phyloP scores from a whole-genome alignment of 2,113 vertebrate genomes.

The Lepus americanus region DNA sequence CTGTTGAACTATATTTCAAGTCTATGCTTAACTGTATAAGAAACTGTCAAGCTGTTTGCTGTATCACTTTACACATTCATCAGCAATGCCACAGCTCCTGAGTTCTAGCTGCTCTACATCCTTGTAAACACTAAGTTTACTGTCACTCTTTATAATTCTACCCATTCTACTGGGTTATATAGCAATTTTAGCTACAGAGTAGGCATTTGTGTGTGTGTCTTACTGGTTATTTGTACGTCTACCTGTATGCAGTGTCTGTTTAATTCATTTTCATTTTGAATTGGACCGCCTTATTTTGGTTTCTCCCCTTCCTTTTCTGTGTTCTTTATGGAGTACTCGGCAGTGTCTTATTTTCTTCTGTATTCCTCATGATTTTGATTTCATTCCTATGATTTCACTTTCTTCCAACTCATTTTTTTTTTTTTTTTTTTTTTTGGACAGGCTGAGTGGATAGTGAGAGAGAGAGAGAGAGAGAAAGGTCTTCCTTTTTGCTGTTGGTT shows the following conservation, averaged over 20 bases:
- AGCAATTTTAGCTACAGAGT: background rate
- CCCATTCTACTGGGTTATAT: background rate
- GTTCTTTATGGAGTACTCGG: background rate
- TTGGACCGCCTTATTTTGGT: background rate
- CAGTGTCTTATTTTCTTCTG: background rate
- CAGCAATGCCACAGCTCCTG: background rate
- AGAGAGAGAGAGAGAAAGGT: too few relatives aligned
- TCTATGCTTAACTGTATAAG: background rate
- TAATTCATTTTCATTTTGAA: slow-evolving; percentile 6
- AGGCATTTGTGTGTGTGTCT: too few relatives aligned
- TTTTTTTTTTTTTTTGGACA: background rate
- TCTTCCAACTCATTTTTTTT: background rate
- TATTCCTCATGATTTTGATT: slow-evolving; percentile 23
- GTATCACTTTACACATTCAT: background rate
- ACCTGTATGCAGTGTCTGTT: background rate
- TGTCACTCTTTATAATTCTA: background rate
- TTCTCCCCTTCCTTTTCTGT: background rate
- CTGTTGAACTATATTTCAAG: background rate
- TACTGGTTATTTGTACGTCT: background rate
- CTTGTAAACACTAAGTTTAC: background rate
- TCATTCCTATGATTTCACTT: slow-evolving; percentile 38
- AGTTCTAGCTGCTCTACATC: background rate
- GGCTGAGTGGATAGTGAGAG: too few relatives aligned
- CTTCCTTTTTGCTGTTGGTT: too few relatives aligned
- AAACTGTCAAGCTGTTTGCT: background rate